Evolutionary conservation across 2,888 invertebrate species (phyloP).

Genomic region (Erebia aethiops): DNA sequence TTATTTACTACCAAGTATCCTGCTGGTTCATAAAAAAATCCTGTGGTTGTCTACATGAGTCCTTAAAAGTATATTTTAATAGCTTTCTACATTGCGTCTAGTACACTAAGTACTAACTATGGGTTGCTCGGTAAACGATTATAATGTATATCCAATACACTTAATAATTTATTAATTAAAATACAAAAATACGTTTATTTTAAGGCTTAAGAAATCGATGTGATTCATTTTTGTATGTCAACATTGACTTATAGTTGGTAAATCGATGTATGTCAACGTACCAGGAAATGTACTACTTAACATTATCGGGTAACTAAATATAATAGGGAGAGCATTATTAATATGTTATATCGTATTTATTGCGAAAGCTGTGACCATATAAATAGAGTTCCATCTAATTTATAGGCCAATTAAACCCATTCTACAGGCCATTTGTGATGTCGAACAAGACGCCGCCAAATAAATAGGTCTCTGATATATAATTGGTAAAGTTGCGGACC

Average conservation of each 20-base stretch:
- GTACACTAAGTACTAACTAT: no score
- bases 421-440: constrained; percentile 41
- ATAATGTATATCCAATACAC: no score
- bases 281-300: constrained; percentile 33
- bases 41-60: no score
- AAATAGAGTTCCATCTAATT: constrained; percentile 40
- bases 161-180: no score
- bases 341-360: constrained; percentile 42
- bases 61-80: no score
- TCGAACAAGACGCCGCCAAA: constrained; percentile 40
- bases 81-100: no score
- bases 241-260: background rate
- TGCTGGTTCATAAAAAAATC: no score
- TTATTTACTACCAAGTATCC: no score
- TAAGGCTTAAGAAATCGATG: no score
- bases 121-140: no score
- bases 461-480: constrained; percentile 37
- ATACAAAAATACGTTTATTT: no score
- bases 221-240: constrained; percentile 12
- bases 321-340: constrained; percentile 33
- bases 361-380: constrained; percentile 37
- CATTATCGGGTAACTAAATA: constrained; percentile 24
- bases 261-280: constrained; percentile 20
- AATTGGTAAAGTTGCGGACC: constrained; percentile 29
- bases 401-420: constrained; percentile 43